Base-by-base conservation (phyloP, 2,888 invertebrate species). In the Asteroscopus sphinx region DNA sequence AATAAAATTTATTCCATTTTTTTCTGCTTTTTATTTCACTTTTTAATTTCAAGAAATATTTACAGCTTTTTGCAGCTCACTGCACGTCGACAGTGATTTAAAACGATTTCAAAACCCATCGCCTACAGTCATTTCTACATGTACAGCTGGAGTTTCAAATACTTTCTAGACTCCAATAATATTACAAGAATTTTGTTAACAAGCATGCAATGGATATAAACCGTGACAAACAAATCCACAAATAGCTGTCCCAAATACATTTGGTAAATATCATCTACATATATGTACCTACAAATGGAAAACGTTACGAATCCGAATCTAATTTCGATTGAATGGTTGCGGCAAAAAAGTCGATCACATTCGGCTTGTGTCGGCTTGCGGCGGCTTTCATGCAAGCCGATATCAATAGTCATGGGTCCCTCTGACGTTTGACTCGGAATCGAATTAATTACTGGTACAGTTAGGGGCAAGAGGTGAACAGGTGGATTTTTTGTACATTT, bases 341-440 rank as follows among this genome's bases (percentile, higher is more conserved):
- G 81, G 85, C 85, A 93, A 92, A 93, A 76, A 93, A 92, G 77
- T 87, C 83, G 86, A 88, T 90, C 85, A 79, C 79, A 79, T 86
- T n/a, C 79, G 85, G 84, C 88, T 87, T 86, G 85, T 86, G 91
- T 88, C 91, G 90, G 92, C 87, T 79, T 4, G 21, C 2, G 21
- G 4, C 21, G 21, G 21, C 21, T 67, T 82, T 83, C 85, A 87
- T 82, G 88, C 47, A 83, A 74, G 15, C 71, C 78, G 87, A 90
- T 91, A 89, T 90, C 91, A 91, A 90, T 88, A 90, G 92, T 91
- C 90, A 90, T 88, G 83, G 84, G 72, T 76, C 76, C 79, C 75
- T 75, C 73, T 80, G 81, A 81, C 80, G 81, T 77, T 80, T 78
- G 82, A 80, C 76, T 81, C 73, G 80, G 68, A 81, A 79, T 82